Conservation (phyloP, 1,140 invertebrate genomes). For the Dermatophagoides farinae region DNA sequence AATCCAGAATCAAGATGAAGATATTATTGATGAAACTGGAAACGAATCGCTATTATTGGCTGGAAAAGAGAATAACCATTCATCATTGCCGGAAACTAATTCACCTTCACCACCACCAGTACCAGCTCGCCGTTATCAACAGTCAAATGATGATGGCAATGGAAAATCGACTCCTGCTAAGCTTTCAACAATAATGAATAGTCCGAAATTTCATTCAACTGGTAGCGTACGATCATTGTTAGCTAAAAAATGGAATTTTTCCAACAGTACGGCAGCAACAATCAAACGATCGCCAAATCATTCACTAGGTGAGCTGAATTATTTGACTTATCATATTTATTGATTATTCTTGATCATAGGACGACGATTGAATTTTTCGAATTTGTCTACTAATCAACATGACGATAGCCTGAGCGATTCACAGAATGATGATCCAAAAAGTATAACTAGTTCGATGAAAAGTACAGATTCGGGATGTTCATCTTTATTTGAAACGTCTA, state of each 20-base stretch:
- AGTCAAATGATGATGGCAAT: too few species aligned
- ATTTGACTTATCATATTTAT: too few species aligned
- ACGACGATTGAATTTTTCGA: not conserved
- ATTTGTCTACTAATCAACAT: not conserved
- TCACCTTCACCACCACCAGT: not conserved
- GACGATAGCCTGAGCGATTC: too few species aligned
- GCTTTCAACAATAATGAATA: not conserved
- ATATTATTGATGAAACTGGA: not conserved
- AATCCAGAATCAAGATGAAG: not conserved
- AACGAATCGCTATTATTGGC: too few species aligned
- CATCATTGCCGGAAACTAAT: not conserved
- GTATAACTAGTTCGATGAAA: too few species aligned
- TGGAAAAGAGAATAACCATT: not conserved
- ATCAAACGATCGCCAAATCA: not conserved
- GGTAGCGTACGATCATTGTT: slow-evolving; percentile 2
- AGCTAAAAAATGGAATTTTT: not conserved
- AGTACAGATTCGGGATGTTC: too few species aligned
- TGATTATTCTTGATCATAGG: too few species aligned
- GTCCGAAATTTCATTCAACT: not conserved
- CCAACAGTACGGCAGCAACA: not conserved
- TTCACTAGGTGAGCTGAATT: not conserved
- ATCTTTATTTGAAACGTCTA: too few species aligned
- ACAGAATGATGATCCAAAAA: too few species aligned
- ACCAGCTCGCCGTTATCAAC: not conserved
- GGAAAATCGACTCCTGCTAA: too few species aligned